These are phyloP conservation scores for Tiliacea citrago DNA, from an alignment of 2,888 invertebrate genomes.

Conservation along the genomic window DNA sequence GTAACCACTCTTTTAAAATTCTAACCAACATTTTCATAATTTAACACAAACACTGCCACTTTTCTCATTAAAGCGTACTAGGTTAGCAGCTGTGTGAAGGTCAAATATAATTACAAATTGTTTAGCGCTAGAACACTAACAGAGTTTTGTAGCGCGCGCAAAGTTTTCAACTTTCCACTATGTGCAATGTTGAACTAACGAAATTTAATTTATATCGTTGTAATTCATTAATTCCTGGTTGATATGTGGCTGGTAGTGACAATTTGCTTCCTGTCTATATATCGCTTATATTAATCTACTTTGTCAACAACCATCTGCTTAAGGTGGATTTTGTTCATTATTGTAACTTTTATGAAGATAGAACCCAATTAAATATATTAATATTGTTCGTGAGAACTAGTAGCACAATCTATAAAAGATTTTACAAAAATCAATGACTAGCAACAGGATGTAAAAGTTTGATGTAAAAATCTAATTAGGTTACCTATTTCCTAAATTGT, in stretches of 20 bases:
- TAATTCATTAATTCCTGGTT: constrained; percentile 60
- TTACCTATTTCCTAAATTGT: neutral
- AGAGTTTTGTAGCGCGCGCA: constrained; percentile 55
- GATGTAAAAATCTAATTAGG: neutral
- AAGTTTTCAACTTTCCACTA: constrained; percentile 55
- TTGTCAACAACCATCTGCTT: neutral
- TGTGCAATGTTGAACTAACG: constrained; percentile 42
- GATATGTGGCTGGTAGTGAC: neutral
- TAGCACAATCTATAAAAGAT: neutral
- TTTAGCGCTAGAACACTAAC: constrained; percentile 53
- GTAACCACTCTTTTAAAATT: neutral
- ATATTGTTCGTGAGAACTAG: neutral
- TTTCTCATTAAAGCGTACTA: constrained; percentile 30
- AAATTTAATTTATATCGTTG: constrained; percentile 61
- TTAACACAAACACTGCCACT: constrained; percentile 11
- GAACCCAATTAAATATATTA: neutral
- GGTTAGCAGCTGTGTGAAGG: constrained; percentile 48
- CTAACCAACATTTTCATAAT: constrained; percentile 20
- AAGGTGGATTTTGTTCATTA: neutral
- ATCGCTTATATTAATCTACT: neutral
- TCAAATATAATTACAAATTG: constrained; percentile 63
- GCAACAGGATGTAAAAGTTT: neutral
- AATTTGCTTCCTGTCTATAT: constrained; percentile 1
- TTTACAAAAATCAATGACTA: neutral
- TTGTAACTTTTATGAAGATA: neutral